Conservation (phyloP, 2,888 invertebrate species). For the Eretmocerus hayati region DNA sequence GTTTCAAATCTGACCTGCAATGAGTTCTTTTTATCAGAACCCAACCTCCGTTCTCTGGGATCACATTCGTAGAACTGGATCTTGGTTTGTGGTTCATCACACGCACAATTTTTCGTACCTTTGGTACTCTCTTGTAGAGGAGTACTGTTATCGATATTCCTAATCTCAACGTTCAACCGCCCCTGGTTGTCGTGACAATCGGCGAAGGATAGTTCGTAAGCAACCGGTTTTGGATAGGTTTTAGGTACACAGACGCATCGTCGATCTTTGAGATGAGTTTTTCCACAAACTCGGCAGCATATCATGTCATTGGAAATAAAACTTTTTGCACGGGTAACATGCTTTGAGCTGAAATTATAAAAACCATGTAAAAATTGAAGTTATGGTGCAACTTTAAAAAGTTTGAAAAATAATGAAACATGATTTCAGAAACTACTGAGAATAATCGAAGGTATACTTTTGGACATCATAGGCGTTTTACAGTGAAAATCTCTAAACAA, state of each 20-base stretch:
- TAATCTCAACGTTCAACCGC: conserved; percentile 39
- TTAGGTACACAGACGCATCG: conserved; percentile 30
- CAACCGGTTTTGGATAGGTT: conserved; percentile 44
- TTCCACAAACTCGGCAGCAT: conserved; percentile 36
- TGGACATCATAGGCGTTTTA: no score
- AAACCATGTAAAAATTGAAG: no score
- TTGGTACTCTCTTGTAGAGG: neutral
- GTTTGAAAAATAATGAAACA: no score
- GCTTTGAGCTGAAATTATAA: conserved; percentile 4
- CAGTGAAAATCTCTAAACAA: no score
- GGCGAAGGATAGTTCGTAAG: conserved; percentile 47
- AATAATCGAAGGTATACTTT: no score
- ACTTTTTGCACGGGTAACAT: neutral
- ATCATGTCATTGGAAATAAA: conserved; percentile 20
- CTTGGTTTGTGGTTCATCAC: neutral
- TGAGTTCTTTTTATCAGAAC: no score
- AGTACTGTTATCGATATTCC: conserved; percentile 8
- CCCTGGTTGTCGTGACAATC: conserved; percentile 13
- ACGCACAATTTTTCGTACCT: conserved; percentile 2
- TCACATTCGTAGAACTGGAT: conserved; percentile 6
- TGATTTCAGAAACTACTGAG: no score
- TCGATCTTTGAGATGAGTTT: conserved; percentile 31
- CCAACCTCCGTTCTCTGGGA: neutral
- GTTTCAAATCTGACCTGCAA: no score
- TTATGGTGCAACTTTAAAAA: no score